A percentile compares a stretch with the other conserved stretches of the same genome.
phyloP scores from a whole-genome alignment of 2,888 invertebrate genomes.

The Nomada ruficornis region DNA sequence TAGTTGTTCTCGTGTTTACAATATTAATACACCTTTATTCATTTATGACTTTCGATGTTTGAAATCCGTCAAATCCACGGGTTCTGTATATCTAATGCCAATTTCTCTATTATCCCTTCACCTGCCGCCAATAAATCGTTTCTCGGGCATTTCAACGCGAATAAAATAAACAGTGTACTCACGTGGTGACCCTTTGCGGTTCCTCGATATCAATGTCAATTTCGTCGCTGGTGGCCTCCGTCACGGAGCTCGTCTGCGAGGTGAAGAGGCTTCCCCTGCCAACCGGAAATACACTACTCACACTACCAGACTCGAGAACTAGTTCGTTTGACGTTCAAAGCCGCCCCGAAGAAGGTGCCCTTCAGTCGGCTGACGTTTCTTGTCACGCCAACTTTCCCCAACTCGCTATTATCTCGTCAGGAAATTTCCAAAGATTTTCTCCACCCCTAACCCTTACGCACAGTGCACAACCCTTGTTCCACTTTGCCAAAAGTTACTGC shows the following conservation, averaged over 20 bases:
- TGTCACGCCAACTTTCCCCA: slow-evolving; percentile 56
- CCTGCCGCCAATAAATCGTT: neutral
- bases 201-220: slow-evolving; percentile 87
- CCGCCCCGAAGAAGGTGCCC: slow-evolving; percentile 67
- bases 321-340: slow-evolving; percentile 55
- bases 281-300: slow-evolving; percentile 80
- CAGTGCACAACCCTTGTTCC: neutral
- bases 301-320: slow-evolving; percentile 72
- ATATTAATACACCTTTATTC: too few species aligned
- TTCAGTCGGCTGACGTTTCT: slow-evolving; percentile 58
- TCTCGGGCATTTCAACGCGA: neutral
- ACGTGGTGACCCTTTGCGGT: slow-evolving; percentile 89
- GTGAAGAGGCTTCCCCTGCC: slow-evolving; percentile 82
- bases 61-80: too few species aligned
- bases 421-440: slow-evolving; percentile 40
- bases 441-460: neutral
- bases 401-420: slow-evolving; percentile 16
- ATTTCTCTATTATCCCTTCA: too few species aligned
- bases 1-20: too few species aligned
- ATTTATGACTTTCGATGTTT: too few species aligned
- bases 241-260: slow-evolving; percentile 88
- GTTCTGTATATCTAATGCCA: too few species aligned
- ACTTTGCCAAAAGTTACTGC: neutral
- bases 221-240: slow-evolving; percentile 89
- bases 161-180: slow-evolving; percentile 78